phyloP scores from a whole-genome alignment of 2,797 vertebrate species.

The Xenops minutus region DNA sequence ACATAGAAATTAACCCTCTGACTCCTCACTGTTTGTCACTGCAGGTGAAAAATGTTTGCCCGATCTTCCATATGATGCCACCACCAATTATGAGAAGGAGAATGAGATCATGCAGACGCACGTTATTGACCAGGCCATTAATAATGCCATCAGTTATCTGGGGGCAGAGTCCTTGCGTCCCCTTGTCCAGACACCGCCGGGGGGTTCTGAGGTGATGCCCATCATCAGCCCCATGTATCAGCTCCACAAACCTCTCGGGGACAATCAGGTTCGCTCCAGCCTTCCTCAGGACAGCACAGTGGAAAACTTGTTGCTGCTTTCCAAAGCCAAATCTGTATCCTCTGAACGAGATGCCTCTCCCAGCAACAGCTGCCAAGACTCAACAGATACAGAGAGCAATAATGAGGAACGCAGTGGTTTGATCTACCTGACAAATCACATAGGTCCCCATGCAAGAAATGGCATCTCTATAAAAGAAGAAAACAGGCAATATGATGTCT shows the following conservation, averaged over 20 bases:
- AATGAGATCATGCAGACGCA: slow-evolving; percentile 93
- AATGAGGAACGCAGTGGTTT: slow-evolving; percentile 87
- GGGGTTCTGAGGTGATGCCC: slow-evolving; percentile 80
- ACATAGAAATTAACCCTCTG: background rate
- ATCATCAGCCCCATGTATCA: slow-evolving; percentile 86
- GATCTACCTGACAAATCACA: slow-evolving; percentile 97
- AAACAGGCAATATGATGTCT: slow-evolving; percentile 86
- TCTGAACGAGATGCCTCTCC: slow-evolving; percentile 93
- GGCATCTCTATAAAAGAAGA: slow-evolving; percentile 94
- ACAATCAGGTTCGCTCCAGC: slow-evolving; percentile 74
- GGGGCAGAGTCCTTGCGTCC: slow-evolving; percentile 96
- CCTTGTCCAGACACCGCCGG: slow-evolving; percentile 91
- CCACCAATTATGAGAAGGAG: slow-evolving; percentile 81
- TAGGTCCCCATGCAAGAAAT: slow-evolving; percentile 86
- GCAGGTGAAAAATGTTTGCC: slow-evolving; percentile 93
- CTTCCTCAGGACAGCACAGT: slow-evolving; percentile 91
- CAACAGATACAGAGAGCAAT: slow-evolving; percentile 98
- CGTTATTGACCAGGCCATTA: slow-evolving; percentile 98
- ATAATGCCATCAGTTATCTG: slow-evolving; percentile 96
- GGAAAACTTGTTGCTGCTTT: slow-evolving; percentile 94
- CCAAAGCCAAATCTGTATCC: slow-evolving; percentile 92
- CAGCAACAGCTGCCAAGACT: slow-evolving; percentile 95
- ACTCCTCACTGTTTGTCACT: slow-evolving; percentile 9
- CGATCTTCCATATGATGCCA: slow-evolving; percentile 87
- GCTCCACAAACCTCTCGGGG: slow-evolving; percentile 83